phyloP scores from a whole-genome alignment of 2,888 invertebrate genomes.

The Ametastegia equiseti region DNA sequence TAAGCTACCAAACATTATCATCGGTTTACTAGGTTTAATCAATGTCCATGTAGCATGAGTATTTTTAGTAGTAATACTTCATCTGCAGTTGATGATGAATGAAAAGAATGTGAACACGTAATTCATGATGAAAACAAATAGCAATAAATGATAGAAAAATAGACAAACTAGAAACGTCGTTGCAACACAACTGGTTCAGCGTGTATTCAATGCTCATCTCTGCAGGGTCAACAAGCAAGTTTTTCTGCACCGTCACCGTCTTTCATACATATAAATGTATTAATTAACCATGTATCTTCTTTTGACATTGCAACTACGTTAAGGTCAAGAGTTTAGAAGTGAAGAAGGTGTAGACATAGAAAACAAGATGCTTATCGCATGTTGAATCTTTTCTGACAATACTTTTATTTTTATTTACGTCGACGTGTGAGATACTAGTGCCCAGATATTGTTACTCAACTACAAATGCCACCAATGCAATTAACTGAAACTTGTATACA shows the following conservation, averaged over 20 bases:
- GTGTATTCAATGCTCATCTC: background rate
- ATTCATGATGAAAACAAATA: background rate
- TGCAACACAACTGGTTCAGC: background rate
- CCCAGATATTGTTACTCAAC: background rate
- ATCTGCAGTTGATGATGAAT: too few relatives aligned
- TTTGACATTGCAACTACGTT: background rate
- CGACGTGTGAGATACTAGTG: background rate
- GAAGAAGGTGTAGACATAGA: background rate
- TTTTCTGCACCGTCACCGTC: background rate
- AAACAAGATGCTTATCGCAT: background rate
- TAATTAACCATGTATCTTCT: background rate
- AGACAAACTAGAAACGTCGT: background rate
- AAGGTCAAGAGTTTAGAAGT: background rate
- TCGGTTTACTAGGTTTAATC: background rate
- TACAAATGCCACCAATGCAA: background rate
- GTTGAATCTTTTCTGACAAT: background rate
- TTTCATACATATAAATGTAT: background rate
- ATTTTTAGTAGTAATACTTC: background rate
- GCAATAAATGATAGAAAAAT: background rate
- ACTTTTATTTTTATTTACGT: background rate
- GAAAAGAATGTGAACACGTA: too few relatives aligned
- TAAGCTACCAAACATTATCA: background rate
- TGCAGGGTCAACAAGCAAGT: background rate
- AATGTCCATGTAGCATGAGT: background rate
- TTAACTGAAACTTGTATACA: background rate